These are phyloP conservation scores for Polypterus senegalus DNA, from an alignment of 2,113 vertebrate species.

Conservation along the genomic window DNA sequence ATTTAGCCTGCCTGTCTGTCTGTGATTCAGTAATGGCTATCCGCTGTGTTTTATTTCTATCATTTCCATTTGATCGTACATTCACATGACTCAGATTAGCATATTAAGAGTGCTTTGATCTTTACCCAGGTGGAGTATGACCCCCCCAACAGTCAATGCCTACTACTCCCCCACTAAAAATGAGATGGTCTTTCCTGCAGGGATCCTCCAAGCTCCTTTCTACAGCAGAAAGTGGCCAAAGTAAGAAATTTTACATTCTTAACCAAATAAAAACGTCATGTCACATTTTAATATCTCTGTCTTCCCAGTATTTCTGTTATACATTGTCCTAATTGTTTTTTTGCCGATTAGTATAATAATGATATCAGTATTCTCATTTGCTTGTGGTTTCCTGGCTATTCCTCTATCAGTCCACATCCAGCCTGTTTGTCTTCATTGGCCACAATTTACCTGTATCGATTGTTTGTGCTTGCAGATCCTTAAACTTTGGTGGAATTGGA, in stretches of 20 bases:
- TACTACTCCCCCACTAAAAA: slow-evolving; percentile 98
- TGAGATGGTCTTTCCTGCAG: slow-evolving; percentile 87
- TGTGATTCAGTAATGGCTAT: not conserved
- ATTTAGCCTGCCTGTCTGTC: no score
- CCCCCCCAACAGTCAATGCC: slow-evolving; percentile 82
- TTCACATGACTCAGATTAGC: no score
- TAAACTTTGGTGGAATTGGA: slow-evolving; percentile 88
- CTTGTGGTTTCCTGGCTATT: no score
- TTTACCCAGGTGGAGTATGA: slow-evolving; percentile 88
- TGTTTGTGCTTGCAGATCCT: slow-evolving; percentile 48
- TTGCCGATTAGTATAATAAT: no score
- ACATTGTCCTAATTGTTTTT: no score
- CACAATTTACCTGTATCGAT: not conserved
- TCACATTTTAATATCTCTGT: no score
- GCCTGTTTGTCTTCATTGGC: no score
- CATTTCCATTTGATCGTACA: not conserved
- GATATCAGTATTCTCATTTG: no score
- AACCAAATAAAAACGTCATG: no score
- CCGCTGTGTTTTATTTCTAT: not conserved
- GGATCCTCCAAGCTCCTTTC: slow-evolving; percentile 87
- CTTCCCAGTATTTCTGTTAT: no score
- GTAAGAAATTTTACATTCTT: slow-evolving; percentile 39
- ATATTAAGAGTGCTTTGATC: not conserved
- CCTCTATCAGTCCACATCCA: no score
- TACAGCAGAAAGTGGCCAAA: slow-evolving; percentile 75